These are phyloP conservation scores for Anthrax anthrax DNA, from an alignment of 2,888 invertebrate genomes.

Conservation along the genomic window DNA sequence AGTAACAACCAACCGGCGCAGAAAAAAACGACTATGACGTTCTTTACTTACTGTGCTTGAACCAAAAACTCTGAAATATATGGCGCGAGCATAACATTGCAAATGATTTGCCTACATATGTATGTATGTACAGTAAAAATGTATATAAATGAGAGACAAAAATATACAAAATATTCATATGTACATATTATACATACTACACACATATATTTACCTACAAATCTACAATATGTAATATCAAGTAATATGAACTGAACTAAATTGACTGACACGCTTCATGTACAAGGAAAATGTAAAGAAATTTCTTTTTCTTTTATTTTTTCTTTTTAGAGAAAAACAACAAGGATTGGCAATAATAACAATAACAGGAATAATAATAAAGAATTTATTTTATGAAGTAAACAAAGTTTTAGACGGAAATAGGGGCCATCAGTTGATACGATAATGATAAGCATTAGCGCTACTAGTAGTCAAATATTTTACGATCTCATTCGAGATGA, in stretches of 20 bases:
- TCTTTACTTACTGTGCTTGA: constrained; percentile 1
- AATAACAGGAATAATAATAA: neutral
- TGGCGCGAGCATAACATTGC: neutral
- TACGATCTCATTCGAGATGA: neutral
- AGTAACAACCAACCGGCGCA: constrained; percentile 12
- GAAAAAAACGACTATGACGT: constrained; percentile 12
- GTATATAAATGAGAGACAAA: neutral
- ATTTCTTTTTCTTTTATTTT: no score
- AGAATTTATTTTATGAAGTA: neutral
- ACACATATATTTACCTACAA: no score
- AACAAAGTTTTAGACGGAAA: neutral
- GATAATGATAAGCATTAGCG: neutral
- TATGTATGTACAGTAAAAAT: neutral
- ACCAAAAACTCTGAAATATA: neutral
- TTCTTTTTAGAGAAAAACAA: neutral
- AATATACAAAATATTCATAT: neutral
- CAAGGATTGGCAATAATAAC: neutral
- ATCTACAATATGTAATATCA: no score
- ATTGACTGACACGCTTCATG: neutral
- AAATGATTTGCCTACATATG: neutral
- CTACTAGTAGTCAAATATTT: neutral
- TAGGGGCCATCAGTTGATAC: neutral
- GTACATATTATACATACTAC: neutral
- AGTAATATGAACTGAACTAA: neutral
- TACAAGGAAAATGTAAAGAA: neutral